These are phyloP conservation scores for Oncorhynchus gorbuscha DNA, from an alignment of 2,113 vertebrate species.

Conservation along the genomic window DNA sequence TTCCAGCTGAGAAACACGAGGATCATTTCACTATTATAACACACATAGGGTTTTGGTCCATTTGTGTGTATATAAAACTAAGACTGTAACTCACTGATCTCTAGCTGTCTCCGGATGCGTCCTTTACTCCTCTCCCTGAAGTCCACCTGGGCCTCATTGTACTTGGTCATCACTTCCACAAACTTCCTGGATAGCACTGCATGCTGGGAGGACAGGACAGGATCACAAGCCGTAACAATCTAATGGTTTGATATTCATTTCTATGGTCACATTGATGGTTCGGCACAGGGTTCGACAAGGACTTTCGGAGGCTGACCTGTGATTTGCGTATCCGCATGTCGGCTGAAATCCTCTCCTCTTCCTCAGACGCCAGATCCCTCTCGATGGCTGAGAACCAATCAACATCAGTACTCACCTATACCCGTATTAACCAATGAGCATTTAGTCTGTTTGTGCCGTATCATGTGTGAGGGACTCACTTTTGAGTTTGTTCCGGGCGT, in stretches of 20 bases:
- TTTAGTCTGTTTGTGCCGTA: not conserved
- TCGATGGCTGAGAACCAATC: constrained; percentile 82
- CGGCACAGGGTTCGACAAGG: no score
- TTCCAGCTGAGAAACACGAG: constrained; percentile 78
- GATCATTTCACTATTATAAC: not conserved
- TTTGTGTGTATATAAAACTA: no score
- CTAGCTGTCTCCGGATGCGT: constrained; percentile 92
- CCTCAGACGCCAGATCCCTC: constrained; percentile 85
- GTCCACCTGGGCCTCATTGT: constrained; percentile 96
- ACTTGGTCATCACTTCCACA: constrained; percentile 97
- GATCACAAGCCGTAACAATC: not conserved
- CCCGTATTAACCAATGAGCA: not conserved
- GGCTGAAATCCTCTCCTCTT: constrained; percentile 84
- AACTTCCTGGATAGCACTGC: constrained; percentile 94
- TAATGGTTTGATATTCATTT: not conserved
- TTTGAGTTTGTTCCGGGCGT: constrained; percentile 90
- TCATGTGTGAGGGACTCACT: constrained; percentile 73
- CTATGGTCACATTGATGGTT: not conserved
- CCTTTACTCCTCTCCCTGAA: constrained; percentile 98
- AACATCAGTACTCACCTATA: not conserved
- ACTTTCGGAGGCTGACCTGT: constrained; percentile 74
- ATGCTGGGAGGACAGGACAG: constrained; percentile 71
- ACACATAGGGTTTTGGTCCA: not conserved
- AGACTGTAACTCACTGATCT: constrained; percentile 83
- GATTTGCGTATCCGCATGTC: constrained; percentile 96